Base-by-base conservation (phyloP, 2,797 vertebrate species). In the Mus spretus region DNA sequence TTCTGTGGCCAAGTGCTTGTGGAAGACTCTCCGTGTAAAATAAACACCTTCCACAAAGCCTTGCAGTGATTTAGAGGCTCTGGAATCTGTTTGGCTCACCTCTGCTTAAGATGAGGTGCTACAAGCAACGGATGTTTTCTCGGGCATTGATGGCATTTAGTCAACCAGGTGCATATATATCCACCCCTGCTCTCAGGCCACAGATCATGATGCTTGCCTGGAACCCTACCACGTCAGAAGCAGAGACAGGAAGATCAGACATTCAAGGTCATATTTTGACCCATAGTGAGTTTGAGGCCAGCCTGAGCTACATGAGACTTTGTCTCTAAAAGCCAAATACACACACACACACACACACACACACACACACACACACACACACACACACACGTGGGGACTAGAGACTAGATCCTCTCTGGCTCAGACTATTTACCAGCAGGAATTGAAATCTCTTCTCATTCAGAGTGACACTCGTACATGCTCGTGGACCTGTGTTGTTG, bases 91-190 rank as follows among this genome's bases (percentile, higher is more conserved):
- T 63, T 77, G 50, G 2, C 28, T 89, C 15, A 31, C 40, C 47
- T 55, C 67, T 55, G 53, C 37, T 53, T 90, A 72, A 95, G 34
- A 92, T 61, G 61, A 92, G 13, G 57, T 72, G 28, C 55, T 82
- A 31, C 13, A 78, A 90, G 47, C 19, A 37, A 70, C 0, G 31
- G 75, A 47, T 37, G 15, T 50, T 55, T 81, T 75, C 40, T 89
- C 28, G 5, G 40, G 14, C 28, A 44, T 34, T 13, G 6, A 55
- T 81, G 81, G 11, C n/a, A 67, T 80, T 77, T 55, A 90, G 31
- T 20, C 12, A 40, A 14, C 61, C 50, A 53, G 40, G 50, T 72
- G 28, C 19, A 67, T 67, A 34, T 67, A 50, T 22, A 65, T n/a
- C 44, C 44, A 50, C 44, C 67, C 61, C 79, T 19, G 13, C 79